Evolutionary conservation across 2,113 vertebrate species (phyloP), one percentile per base, ranked within the genome.

Genomic region (Crotophaga sulcirostris): DNA sequence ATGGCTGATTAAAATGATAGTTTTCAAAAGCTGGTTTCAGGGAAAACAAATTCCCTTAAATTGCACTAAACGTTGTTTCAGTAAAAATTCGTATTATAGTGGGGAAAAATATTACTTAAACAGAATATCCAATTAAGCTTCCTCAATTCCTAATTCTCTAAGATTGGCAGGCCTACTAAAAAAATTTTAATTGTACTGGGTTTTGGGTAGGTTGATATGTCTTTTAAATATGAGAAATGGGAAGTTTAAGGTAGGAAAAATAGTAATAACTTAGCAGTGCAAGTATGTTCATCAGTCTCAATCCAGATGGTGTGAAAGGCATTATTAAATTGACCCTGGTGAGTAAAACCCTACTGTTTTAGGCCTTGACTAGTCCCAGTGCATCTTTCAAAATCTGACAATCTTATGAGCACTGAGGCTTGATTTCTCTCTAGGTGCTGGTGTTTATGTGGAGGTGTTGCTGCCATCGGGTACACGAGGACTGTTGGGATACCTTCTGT

Each of bases 401-500:
- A 3, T 40, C 13, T 47, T 34, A 42, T 0, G 5, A 56, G 64
- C 16, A 4, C n/a, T 16, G 55, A 36, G 33, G 33, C 40, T 79
- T 51, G 23, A 25, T 78, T 59, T 64, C 40, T 40, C 10, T 74
- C 10, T 29, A 10, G 40, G 20, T 52, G n/a, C 23, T 58, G 36
- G 33, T 47, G 17, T 47, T 66, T 26, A 28, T 0, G 3, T 0
- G 0, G 25, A 21, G n/a, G 13, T 77, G 49, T 23, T 42, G 52
- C 84, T 63, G 74, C 42, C 1, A 0, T 40, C 0, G 16, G 59
- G 31, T 19, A 44, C 17, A 2, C 0, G 1, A 12, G 31, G 15
- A 13, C 44, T 34, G 42, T 11, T 51, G 34, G 38, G 49, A 51
- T 34, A 34, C 20, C 36, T 51, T 54, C 54, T 72, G 77, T 52